Evolutionary conservation across 2,113 vertebrate genomes (phyloP), one percentile per base, ranked within the genome.

Genomic region (Oreotragus oreotragus): DNA sequence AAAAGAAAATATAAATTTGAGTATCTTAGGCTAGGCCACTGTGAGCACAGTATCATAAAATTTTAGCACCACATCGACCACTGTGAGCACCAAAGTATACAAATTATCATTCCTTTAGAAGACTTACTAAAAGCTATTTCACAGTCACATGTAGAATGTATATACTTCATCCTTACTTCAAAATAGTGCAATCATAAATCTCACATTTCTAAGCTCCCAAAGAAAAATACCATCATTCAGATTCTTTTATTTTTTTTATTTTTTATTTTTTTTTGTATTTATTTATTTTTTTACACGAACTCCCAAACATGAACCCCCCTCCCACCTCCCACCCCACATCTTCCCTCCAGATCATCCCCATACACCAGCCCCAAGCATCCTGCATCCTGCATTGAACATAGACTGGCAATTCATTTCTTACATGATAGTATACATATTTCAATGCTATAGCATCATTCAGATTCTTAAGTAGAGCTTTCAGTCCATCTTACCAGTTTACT

Each of bases 71-170:
- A 70, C 53, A 92, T 90, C 88, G 93, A 93, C 88, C 60, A 62
- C 93, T 95, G 96, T 0, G 86, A 97, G 85, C 87, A 70, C 45
- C n/a, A n/a, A 98, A 73, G 80, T 96, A 60, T 97, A 94, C 96
- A 98, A 98, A 94, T 96, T 79, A 53, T 64, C 36, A 21, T 66
- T 97, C 84, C 62, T 58, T 19, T 94, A 85, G 98, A 98, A 97
- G 79, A 97, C 90, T 97, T 98, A 97, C 87, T 95, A 89, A 94
- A 90, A 98, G 55, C 81, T 94, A 33, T 98, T 98, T 98, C 91
- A 27, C 90, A 92, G 47, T 97, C 87, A 17, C 81, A 97, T 94
- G 83, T 0, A 62, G 84, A 94, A 85, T 33, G 19, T 49, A 94
- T 85, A 96, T 64, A 45, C 30, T 84, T 62, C 76, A 93, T 76